A percentile compares a stretch with the other conserved stretches of the same genome.
Conservation (phyloP, 2,113 vertebrate species). For the Pelusios castaneus region DNA sequence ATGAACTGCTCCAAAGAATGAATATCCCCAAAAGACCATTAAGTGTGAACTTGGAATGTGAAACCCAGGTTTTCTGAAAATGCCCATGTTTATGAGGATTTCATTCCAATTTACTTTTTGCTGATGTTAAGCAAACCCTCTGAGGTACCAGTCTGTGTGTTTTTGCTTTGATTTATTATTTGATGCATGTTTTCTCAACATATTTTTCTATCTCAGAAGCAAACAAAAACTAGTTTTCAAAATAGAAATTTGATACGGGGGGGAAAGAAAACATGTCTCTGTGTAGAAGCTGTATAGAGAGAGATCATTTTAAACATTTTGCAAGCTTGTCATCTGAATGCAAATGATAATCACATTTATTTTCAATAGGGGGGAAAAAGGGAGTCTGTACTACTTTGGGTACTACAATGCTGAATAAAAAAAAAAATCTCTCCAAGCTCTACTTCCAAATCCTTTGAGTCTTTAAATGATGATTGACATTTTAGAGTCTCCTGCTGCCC, state of each 20-base stretch:
- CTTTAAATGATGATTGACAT: slow-evolving; percentile 16
- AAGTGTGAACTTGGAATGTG: slow-evolving; percentile 19
- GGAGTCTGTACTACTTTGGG: not conserved
- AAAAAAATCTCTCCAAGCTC: slow-evolving; percentile 36
- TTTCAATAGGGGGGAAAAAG: slow-evolving; percentile 1
- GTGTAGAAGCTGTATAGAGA: not conserved
- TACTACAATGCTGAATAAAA: slow-evolving; percentile 18
- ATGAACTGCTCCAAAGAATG: slow-evolving; percentile 48
- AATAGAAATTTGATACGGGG: not conserved
- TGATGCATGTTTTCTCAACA: not conserved
- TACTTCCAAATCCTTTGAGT: slow-evolving; percentile 9
- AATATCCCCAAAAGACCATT: slow-evolving; percentile 50
- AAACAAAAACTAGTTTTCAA: not conserved
- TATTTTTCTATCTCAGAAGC: not conserved
- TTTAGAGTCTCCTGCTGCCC: slow-evolving; percentile 29
- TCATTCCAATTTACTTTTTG: not conserved
- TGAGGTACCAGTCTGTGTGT: not conserved
- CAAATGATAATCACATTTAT: slow-evolving; percentile 18
- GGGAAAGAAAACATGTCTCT: not conserved
- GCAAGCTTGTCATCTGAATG: not conserved
- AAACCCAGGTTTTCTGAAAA: slow-evolving; percentile 14
- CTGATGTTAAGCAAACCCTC: not conserved
- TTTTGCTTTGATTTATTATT: not conserved
- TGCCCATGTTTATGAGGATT: not conserved
- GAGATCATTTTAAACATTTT: not conserved